Evolutionary conservation across 2,888 invertebrate species (phyloP).

Genomic region (Odontocerum albicorne): DNA sequence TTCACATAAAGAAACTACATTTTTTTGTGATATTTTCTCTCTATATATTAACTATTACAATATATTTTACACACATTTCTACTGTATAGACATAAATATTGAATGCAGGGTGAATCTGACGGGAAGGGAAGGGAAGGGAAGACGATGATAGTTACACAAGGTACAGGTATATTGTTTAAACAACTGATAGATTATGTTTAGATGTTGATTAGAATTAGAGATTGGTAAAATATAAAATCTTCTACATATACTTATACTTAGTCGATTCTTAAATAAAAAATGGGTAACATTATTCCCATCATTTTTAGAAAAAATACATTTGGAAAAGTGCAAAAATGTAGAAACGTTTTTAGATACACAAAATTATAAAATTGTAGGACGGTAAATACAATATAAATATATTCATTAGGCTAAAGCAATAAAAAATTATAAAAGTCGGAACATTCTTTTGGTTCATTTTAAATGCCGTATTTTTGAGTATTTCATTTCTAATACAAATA

Average conservation of each 20-base stretch:
- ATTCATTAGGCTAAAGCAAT: constrained; percentile 27
- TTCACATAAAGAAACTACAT: too few species aligned
- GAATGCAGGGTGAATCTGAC: too few species aligned
- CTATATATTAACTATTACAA: constrained; percentile 14
- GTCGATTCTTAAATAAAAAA: too few species aligned
- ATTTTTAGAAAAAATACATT: constrained; percentile 26
- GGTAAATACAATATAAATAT: too few species aligned
- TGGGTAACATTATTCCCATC: constrained; percentile 5
- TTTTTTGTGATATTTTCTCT: too few species aligned
- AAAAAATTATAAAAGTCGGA: constrained; percentile 16
- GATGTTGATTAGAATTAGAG: neutral
- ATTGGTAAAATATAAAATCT: too few species aligned
- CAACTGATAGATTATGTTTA: neutral
- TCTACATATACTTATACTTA: too few species aligned
- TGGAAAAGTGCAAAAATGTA: constrained; percentile 36
- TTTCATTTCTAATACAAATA: too few species aligned
- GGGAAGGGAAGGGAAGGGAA: too few species aligned
- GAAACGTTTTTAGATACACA: constrained; percentile 23
- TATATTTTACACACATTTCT: constrained; percentile 4
- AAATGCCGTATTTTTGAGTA: too few species aligned
- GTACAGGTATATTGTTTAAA: constrained; percentile 22
- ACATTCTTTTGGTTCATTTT: too few species aligned
- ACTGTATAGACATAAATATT: too few species aligned
- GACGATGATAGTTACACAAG: constrained; percentile 28
- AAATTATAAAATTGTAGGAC: constrained; percentile 28